These are phyloP conservation scores for Lissocephala sabroskyi DNA, from an alignment of 2,888 invertebrate genomes.

Conservation along the genomic window DNA sequence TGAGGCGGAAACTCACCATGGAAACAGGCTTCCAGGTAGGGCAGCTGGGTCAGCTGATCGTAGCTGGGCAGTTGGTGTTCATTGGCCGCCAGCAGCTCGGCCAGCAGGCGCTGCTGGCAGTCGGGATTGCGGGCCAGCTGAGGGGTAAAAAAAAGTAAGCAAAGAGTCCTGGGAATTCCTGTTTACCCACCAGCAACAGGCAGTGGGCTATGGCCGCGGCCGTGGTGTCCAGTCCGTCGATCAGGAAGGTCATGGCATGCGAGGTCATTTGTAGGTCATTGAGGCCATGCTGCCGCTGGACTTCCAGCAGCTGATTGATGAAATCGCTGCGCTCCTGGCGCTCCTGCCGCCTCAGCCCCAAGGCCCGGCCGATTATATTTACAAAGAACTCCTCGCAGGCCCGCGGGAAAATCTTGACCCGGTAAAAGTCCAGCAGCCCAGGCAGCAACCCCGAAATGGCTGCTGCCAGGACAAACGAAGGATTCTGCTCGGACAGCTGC, in stretches of 20 bases:
- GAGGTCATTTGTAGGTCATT: slow-evolving; percentile 54
- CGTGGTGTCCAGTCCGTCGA: slow-evolving; percentile 71
- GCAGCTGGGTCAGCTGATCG: slow-evolving; percentile 61
- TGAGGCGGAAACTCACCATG: slow-evolving; percentile 46
- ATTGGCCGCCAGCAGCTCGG: slow-evolving; percentile 42
- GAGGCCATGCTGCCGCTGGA: slow-evolving; percentile 56
- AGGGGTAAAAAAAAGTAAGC: background rate
- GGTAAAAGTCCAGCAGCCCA: slow-evolving; percentile 44
- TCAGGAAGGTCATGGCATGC: slow-evolving; percentile 69
- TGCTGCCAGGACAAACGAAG: slow-evolving; percentile 43
- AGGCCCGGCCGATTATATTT: slow-evolving; percentile 46
- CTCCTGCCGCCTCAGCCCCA: slow-evolving; percentile 41
- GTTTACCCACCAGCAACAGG: slow-evolving; percentile 55
- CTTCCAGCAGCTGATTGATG: slow-evolving; percentile 63
- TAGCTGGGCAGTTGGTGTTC: slow-evolving; percentile 47
- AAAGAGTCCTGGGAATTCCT: background rate
- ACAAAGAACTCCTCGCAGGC: slow-evolving; percentile 77
- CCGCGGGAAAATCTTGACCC: slow-evolving; percentile 62
- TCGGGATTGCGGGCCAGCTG: slow-evolving; percentile 58
- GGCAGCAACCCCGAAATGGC: slow-evolving; percentile 63
- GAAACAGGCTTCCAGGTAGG: slow-evolving; percentile 68
- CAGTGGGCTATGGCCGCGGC: slow-evolving; percentile 64
- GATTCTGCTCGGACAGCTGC: slow-evolving; percentile 63
- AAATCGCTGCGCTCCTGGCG: slow-evolving; percentile 60
- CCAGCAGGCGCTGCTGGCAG: slow-evolving; percentile 54